Conservation (phyloP, 2,113 vertebrate genomes). For the Tricholaema leucomelas region DNA sequence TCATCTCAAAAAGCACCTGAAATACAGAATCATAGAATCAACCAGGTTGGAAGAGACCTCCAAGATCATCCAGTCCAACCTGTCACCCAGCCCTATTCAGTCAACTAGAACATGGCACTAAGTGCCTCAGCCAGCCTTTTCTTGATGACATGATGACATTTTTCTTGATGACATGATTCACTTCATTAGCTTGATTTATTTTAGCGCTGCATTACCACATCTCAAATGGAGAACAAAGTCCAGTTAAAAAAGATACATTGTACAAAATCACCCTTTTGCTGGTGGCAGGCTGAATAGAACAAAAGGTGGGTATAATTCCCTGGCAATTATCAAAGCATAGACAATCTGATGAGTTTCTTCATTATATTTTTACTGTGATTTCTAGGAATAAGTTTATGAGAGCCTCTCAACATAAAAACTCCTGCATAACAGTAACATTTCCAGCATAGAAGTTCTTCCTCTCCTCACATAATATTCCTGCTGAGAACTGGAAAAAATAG, state of each 20-base stretch:
- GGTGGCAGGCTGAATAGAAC: neutral
- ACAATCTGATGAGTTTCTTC: neutral
- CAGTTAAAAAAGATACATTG: neutral
- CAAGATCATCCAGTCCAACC: too few species aligned
- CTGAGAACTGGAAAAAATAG: neutral
- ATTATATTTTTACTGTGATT: neutral
- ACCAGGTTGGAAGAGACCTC: too few species aligned
- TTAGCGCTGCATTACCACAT: neutral
- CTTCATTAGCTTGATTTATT: neutral
- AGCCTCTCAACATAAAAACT: rapidly evolving
- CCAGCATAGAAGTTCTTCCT: neutral
- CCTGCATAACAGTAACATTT: neutral
- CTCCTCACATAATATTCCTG: neutral
- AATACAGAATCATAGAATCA: too few species aligned
- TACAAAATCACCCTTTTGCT: neutral
- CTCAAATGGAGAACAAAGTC: neutral
- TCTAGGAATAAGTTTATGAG: neutral
- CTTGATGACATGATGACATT: too few species aligned
- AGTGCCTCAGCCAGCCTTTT: too few species aligned
- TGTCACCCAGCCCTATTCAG: too few species aligned
- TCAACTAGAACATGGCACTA: too few species aligned
- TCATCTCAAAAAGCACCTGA: neutral
- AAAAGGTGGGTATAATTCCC: neutral
- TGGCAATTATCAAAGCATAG: neutral
- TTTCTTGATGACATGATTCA: too few species aligned